A percentile compares a stretch with the other conserved stretches of the same genome.
These are phyloP conservation scores for Pardalotus punctatus DNA, from an alignment of 2,113 vertebrate genomes.

Conservation along the genomic window DNA sequence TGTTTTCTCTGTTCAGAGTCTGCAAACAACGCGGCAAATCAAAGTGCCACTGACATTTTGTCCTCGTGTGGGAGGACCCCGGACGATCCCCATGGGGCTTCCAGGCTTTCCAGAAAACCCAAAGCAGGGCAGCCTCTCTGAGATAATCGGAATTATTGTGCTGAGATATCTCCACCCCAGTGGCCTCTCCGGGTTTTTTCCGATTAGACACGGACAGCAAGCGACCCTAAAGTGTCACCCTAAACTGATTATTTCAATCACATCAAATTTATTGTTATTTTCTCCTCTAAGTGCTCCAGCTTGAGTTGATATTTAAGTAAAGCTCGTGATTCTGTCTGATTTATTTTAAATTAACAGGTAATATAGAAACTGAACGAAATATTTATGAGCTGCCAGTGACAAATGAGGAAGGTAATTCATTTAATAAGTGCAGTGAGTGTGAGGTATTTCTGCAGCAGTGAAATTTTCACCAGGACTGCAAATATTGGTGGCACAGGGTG, in stretches of 20 bases:
- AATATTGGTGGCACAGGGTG: background rate
- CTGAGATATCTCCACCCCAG: background rate
- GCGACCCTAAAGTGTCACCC: background rate
- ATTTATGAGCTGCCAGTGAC: background rate
- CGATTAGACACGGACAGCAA: background rate
- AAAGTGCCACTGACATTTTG: background rate
- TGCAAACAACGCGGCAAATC: background rate
- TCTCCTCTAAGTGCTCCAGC: background rate
- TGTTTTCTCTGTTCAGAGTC: background rate
- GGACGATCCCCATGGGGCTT: background rate
- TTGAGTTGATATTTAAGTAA: background rate
- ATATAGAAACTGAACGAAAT: background rate
- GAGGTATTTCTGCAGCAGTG: background rate
- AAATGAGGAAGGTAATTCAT: background rate
- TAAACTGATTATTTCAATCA: background rate
- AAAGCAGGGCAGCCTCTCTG: background rate
- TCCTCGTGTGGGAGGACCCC: background rate
- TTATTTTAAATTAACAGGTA: background rate
- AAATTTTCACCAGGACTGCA: background rate
- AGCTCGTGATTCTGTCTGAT: background rate
- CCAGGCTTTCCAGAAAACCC: background rate
- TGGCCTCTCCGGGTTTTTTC: background rate
- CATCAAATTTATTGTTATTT: background rate
- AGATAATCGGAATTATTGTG: no score
- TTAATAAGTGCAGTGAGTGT: background rate